Percentiles rank a stretch among this genome's conserved stretches.
These are phyloP conservation scores for Eulithis testata DNA, from an alignment of 2,888 invertebrate genomes.

Conservation along the genomic window DNA sequence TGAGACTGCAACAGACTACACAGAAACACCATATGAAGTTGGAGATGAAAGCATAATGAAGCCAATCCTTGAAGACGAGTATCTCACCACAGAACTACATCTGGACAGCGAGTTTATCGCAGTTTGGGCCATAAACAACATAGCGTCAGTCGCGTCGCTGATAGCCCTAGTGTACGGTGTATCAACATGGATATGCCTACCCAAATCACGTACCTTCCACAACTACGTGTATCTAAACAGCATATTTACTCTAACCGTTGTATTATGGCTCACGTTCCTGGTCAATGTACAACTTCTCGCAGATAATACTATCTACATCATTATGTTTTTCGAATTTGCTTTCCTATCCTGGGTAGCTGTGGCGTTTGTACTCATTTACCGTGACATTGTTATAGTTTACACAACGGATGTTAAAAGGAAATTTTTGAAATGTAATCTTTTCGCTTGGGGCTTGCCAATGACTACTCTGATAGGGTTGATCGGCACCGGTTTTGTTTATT, in stretches of 20 bases:
- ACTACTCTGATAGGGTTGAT: neutral
- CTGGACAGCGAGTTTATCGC: neutral
- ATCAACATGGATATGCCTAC: constrained; percentile 7
- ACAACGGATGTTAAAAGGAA: neutral
- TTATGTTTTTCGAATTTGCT: constrained; percentile 14
- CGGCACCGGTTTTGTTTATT: neutral
- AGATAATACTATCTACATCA: neutral
- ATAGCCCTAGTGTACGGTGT: constrained; percentile 13
- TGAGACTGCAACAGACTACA: too few species aligned
- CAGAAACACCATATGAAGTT: too few species aligned
- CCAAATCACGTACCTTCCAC: constrained; percentile 9
- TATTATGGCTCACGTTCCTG: constrained; percentile 7
- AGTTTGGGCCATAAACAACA: neutral
- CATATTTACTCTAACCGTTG: constrained; percentile 1
- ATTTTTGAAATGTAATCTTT: constrained; percentile 14
- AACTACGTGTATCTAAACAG: constrained; percentile 14
- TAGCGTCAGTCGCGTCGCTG: neutral
- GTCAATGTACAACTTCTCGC: neutral
- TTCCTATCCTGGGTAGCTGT: constrained; percentile 11
- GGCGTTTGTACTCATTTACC: constrained; percentile 5
- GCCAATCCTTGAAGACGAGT: neutral
- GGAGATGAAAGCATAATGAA: too few species aligned
- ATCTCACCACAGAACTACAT: neutral
- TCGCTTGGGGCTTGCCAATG: constrained; percentile 16
- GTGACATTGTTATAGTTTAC: constrained; percentile 16